phyloP scores from a whole-genome alignment of 2,797 vertebrate genomes.

The Mallotus villosus region DNA sequence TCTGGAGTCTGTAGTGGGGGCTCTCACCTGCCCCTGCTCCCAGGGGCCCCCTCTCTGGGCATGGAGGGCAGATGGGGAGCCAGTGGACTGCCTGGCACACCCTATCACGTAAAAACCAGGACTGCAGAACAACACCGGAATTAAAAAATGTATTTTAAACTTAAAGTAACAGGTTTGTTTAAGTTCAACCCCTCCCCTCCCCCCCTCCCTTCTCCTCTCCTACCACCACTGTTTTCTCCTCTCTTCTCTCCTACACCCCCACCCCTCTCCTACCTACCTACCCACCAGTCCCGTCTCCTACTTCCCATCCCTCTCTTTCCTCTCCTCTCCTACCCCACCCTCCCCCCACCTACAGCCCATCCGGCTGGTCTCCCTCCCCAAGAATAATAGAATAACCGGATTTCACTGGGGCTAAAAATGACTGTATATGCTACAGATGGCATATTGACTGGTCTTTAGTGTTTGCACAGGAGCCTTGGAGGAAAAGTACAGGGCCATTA shows the following conservation, averaged over 20 bases:
- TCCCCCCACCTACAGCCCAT: constrained; percentile 14
- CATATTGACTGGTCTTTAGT: constrained; percentile 37
- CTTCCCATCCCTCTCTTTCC: background rate
- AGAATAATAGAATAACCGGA: constrained; percentile 58
- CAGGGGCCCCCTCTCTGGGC: background rate
- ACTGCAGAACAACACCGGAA: constrained; percentile 41
- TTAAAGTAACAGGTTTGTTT: constrained; percentile 38
- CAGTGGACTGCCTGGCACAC: constrained; percentile 40
- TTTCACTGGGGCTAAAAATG: constrained; percentile 31
- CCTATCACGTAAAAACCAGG: constrained; percentile 50
- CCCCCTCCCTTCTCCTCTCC: background rate
- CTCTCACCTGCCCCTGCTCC: too few species aligned
- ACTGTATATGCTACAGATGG: constrained; percentile 32
- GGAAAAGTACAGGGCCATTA: constrained; percentile 43
- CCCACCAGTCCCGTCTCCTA: background rate
- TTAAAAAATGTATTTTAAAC: constrained; percentile 41
- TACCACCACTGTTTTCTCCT: background rate
- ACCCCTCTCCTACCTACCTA: too few species aligned
- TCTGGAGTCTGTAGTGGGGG: too few species aligned
- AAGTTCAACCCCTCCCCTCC: constrained; percentile 19
- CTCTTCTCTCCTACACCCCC: too few species aligned
- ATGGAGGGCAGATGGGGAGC: background rate
- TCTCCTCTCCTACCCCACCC: constrained; percentile 1
- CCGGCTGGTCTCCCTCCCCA: constrained; percentile 29
- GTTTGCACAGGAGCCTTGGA: constrained; percentile 45